A percentile compares a stretch with the other conserved stretches of the same genome.
These are phyloP conservation scores for Drosophila rellima DNA, from an alignment of 2,888 invertebrate genomes.

Conservation along the genomic window DNA sequence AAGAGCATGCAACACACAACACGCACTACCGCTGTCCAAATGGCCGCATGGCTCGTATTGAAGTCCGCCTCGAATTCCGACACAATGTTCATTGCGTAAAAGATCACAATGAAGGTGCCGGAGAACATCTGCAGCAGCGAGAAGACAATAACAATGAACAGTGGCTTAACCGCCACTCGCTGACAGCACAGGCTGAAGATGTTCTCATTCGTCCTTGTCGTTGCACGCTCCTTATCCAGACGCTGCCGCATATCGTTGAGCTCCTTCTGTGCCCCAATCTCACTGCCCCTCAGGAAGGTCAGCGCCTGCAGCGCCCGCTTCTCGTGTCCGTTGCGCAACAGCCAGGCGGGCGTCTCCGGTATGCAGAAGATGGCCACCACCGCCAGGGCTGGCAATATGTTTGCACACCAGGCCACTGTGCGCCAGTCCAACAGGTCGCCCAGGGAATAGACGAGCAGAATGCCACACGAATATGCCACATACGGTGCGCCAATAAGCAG, in stretches of 20 bases:
- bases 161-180: constrained; percentile 90
- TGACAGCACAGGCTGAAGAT: constrained; percentile 87
- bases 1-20: constrained; percentile 89
- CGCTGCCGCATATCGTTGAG: constrained; percentile 88
- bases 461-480: constrained; percentile 91
- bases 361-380: constrained; percentile 88
- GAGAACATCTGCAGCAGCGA: constrained; percentile 91
- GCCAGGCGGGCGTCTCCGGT: constrained; percentile 92
- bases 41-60: constrained; percentile 88
- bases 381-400: constrained; percentile 88
- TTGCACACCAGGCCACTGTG: constrained; percentile 89
- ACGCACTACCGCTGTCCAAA: constrained; percentile 89
- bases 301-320: constrained; percentile 87
- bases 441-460: constrained; percentile 90
- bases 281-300: constrained; percentile 88
- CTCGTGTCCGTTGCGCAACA: constrained; percentile 88
- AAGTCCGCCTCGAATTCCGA: constrained; percentile 87
- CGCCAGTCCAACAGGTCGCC: constrained; percentile 90
- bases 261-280: constrained; percentile 87
- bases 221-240: constrained; percentile 87
- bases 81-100: constrained; percentile 92
- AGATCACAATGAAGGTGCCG: constrained; percentile 92
- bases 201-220: constrained; percentile 83
- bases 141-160: constrained; percentile 90
- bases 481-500: constrained; percentile 90